phyloP scores from a whole-genome alignment of 2,113 vertebrate species.

The Pterocles orientalis region DNA sequence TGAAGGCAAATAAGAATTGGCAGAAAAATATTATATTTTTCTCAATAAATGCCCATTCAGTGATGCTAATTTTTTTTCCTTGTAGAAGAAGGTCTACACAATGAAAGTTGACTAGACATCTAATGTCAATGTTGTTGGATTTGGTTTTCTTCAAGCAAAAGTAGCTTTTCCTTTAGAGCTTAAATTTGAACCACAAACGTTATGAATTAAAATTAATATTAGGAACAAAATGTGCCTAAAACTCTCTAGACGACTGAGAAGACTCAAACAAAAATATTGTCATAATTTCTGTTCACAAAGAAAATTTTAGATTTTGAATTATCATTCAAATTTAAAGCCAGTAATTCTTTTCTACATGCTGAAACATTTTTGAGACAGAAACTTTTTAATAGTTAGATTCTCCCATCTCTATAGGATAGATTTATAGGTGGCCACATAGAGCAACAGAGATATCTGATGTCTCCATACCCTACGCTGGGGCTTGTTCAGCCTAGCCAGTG shows the following conservation, averaged over 20 bases:
- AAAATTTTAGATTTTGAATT: neutral
- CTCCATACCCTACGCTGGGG: neutral
- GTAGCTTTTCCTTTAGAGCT: neutral
- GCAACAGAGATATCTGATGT: neutral
- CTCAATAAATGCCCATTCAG: neutral
- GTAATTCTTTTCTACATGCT: neutral
- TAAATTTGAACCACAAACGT: neutral
- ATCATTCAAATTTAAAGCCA: neutral
- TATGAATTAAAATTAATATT: neutral
- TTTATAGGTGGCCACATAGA: neutral
- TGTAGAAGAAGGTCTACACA: neutral
- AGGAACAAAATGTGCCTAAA: neutral
- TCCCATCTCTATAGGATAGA: neutral
- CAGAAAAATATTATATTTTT: neutral
- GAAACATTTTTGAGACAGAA: neutral
- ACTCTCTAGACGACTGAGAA: neutral
- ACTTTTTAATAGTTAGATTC: neutral
- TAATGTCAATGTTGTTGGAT: neutral
- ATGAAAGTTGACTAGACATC: neutral
- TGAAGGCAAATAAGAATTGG: neutral
- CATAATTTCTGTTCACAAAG: neutral
- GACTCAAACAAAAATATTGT: neutral
- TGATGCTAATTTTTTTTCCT: neutral
- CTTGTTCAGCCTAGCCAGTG: too few species aligned
- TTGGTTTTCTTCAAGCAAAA: neutral